Base-by-base conservation (phyloP, 1,140 invertebrate species). In the Ruditapes philippinarum region DNA sequence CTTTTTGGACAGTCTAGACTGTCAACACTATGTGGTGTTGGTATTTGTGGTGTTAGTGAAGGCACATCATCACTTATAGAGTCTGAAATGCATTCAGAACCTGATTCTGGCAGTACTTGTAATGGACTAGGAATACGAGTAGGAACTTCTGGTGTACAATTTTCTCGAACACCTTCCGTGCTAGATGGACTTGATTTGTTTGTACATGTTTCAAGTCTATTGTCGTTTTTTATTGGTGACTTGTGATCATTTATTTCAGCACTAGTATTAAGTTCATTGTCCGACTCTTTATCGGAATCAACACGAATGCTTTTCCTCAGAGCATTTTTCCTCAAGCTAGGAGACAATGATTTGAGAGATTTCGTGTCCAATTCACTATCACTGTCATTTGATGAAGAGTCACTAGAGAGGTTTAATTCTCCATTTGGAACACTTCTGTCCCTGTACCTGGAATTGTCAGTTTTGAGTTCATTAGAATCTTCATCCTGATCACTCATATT, bases 41-140 rank as follows among this genome's bases (percentile, higher is more conserved):
- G 92, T 22, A 93, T 89, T 79, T 93, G 93, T 68, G 93, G 93
- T 40, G 92, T 93, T 36, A 93, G 87, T 70, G 92, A 92, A 89
- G 92, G 91, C 79, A 90, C 89, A 79, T 91, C 89, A 89, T 92
- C 91, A 92, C 92, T 93, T 49, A 92, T 91, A 22, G 91, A 89
- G 68, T 92, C 90, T 25, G 91, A 91, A 33, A 92, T 78, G 78
- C 89, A 90, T 31, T 93, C 92, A 22, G 90, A 74, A n/a, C 89
- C 86, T 42, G 89, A 83, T 38, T 89, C 83, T 38, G 89, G 88
- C 76, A 90, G 85, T 57, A 89, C 87, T 54, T 84, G 76, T 38
- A 88, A 89, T 68, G 92, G 92, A 90, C 92, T 93, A 73, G 89
- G 92, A 36, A 90, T 90, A 80, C 40, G 84, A 25, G 86, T 73